These are phyloP conservation scores for Ostrea edulis DNA, from an alignment of 1,140 invertebrate species.

Conservation along the genomic window DNA sequence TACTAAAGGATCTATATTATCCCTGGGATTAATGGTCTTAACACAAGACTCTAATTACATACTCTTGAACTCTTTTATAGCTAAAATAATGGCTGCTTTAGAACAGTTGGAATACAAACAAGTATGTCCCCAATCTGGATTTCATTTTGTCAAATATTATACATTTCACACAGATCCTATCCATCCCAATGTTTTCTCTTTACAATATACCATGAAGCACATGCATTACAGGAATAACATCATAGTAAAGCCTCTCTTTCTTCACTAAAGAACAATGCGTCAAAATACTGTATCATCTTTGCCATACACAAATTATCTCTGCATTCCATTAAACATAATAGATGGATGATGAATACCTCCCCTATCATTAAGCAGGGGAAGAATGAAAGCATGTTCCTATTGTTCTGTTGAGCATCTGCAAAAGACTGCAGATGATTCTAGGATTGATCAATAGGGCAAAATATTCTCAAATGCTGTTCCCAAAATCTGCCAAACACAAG, in stretches of 20 bases:
- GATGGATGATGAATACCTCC: not conserved
- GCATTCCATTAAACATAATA: conserved; percentile 21
- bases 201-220: not conserved
- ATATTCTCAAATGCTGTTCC: not conserved
- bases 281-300: conserved; percentile 2
- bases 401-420: conserved; percentile 8
- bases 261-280: not conserved
- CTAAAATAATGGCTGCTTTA: too few relatives aligned
- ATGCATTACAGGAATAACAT: not conserved
- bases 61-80: too few relatives aligned
- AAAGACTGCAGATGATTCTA: not conserved
- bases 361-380: not conserved
- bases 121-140: too few relatives aligned
- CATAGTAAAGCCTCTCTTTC: not conserved
- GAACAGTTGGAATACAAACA: too few relatives aligned
- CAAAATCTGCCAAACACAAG: not conserved
- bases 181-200: not conserved
- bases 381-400: conserved; percentile 3
- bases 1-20: too few relatives aligned
- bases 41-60: too few relatives aligned
- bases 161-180: too few relatives aligned
- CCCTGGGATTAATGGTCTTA: too few relatives aligned
- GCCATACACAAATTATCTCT: not conserved
- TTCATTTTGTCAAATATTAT: too few relatives aligned
- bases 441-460: conserved; percentile 26